Percentiles rank a stretch among this genome's conserved stretches.
phyloP scores from a whole-genome alignment of 1,140 invertebrate genomes.

The Drosophila pseudoananassae region DNA sequence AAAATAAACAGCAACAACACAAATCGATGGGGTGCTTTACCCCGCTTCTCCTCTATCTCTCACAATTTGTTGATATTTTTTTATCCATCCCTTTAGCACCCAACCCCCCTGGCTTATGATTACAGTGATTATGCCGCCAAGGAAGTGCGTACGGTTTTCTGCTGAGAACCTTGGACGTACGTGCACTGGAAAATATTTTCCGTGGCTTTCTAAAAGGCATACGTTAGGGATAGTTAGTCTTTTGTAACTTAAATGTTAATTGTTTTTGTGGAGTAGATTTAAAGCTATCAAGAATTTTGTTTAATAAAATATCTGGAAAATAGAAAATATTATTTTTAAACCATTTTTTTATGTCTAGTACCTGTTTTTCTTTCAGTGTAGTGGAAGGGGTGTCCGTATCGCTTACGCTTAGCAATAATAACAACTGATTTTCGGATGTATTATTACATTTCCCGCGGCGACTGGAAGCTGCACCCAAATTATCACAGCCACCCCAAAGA shows the following conservation, averaged over 20 bases:
- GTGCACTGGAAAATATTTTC: constrained; percentile 5
- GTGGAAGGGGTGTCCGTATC: constrained; percentile 51
- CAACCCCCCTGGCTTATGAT: constrained; percentile 58
- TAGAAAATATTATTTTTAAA: not conserved
- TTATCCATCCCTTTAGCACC: not conserved
- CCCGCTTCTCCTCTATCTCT: constrained; percentile 1
- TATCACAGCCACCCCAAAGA: constrained; percentile 68
- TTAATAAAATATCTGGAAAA: not conserved
- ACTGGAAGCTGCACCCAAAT: constrained; percentile 65
- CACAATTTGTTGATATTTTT: not conserved
- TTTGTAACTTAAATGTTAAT: not conserved
- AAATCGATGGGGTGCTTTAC: constrained; percentile 43
- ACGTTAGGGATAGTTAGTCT: not conserved
- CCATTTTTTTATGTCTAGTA: not conserved
- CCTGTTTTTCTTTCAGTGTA: constrained; percentile 5
- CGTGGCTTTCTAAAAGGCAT: too few species aligned
- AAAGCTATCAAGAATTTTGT: not conserved
- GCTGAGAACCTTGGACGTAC: constrained; percentile 4
- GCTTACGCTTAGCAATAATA: constrained; percentile 78
- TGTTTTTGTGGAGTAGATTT: not conserved
- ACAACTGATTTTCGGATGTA: constrained; percentile 81
- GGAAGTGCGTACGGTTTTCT: constrained; percentile 49
- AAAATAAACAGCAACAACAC: constrained; percentile 42
- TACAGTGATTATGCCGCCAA: constrained; percentile 68
- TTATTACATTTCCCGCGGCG: constrained; percentile 77